Evolutionary conservation across 1,140 invertebrate species (phyloP).

Genomic region (Sesamia nonagrioides): DNA sequence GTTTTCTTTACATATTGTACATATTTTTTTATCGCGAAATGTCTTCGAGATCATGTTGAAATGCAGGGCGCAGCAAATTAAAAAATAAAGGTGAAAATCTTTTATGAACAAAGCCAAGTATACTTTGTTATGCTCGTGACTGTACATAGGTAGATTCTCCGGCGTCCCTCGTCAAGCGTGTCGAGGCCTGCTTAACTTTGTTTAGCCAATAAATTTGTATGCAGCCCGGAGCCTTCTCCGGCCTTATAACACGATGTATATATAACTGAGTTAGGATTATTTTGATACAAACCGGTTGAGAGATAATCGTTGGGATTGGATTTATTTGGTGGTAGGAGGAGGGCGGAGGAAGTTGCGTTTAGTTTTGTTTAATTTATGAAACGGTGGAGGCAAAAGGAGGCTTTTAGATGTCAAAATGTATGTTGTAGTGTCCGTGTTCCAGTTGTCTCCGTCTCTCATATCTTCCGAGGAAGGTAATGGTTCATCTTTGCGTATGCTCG

Average conservation of each 20-base stretch:
- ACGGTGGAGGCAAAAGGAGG: too few species aligned
- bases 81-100: not conserved
- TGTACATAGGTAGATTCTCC: not conserved
- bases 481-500: too few species aligned
- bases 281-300: conserved; percentile 21
- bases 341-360: not conserved
- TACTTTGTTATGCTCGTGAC: too few species aligned
- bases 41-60: too few species aligned
- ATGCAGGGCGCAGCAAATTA: too few species aligned
- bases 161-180: conserved; percentile 18
- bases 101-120: too few species aligned
- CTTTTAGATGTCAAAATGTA: too few species aligned
- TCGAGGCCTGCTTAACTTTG: conserved; percentile 41
- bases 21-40: too few species aligned
- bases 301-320: conserved; percentile 15
- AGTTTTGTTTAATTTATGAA: not conserved
- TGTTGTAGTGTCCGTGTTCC: too few species aligned
- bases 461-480: too few species aligned
- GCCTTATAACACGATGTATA: conserved; percentile 50
- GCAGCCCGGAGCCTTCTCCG: conserved; percentile 46
- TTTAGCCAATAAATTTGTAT: conserved; percentile 54
- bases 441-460: too few species aligned
- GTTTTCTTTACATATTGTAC: too few species aligned
- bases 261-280: conserved; percentile 35
- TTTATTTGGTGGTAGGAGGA: not conserved